Evolutionary conservation across 2,888 invertebrate species (phyloP), one percentile per base, ranked within the genome.

Genomic region (Acanthacorydalis orientalis): DNA sequence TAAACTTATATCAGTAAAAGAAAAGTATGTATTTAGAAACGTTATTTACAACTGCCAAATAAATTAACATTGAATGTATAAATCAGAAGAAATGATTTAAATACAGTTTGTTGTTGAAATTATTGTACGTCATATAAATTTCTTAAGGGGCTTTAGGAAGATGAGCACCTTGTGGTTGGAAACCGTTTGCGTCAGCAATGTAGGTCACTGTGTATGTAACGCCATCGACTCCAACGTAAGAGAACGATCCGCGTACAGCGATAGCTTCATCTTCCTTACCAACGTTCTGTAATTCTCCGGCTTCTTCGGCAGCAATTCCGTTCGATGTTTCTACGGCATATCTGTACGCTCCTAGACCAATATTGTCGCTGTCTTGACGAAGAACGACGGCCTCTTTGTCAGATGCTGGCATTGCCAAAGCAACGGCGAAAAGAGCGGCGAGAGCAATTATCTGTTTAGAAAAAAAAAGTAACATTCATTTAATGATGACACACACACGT

Each of bases 221-320:
- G 4, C 76, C 75, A 54, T 77, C 76, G 39, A 70, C 71, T 16
- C 67, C 76, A 1, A 72, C 61, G 66, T 69, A 74, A 23, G 68
- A 63, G 62, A 67, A 74, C 3, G 67, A 65, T 12, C 75, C 76
- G 40, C 57, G 62, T 12, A 75, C 68, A 2, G 64, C 58, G 33
- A 75, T 61, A 14, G 68, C 63, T 52, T 74, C 73, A 46, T 74
- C 64, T 42, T 75, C 75, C 9, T 68, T 54, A 1, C 71, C 75
- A 1, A 62, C 57, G 53, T 77, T 72, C 53, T 64, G 68, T 38
- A 77, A 55, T 49, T 67, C 61, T 1, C 73, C 77, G 48, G 66
- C 56, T 59, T 75, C 75, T 15, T 67, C 60, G 16, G 70, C 72
- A 35, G 59, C 64, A 9, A 67, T 64, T 15, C 75, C 74, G 57